Conservation (phyloP, 2,113 vertebrate species). For the Fregetta grallaria region DNA sequence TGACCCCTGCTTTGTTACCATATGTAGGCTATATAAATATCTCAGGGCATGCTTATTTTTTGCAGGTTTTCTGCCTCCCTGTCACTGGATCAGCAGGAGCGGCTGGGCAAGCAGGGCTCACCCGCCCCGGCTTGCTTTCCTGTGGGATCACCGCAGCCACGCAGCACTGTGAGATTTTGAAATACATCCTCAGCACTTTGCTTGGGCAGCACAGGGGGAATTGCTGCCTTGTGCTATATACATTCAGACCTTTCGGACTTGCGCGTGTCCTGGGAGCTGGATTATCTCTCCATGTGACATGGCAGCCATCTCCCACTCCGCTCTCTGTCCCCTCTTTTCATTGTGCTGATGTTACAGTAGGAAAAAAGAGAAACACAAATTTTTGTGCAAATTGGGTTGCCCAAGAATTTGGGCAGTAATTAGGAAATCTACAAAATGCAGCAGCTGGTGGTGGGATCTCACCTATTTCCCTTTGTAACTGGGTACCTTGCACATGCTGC, state of each 20-base stretch:
- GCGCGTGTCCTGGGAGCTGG: neutral
- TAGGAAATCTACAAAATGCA: neutral
- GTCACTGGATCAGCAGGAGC: neutral
- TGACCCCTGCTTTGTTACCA: neutral
- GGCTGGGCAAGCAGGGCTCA: neutral
- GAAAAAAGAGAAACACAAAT: no score
- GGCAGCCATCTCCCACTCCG: neutral
- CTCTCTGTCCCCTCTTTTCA: neutral
- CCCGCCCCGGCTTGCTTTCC: neutral
- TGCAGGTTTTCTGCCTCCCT: neutral
- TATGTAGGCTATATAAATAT: neutral
- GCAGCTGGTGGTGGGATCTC: neutral
- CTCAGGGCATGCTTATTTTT: neutral
- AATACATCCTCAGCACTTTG: neutral
- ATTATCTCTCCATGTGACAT: neutral
- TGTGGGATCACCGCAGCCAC: fast-evolving
- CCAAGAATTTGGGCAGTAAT: neutral
- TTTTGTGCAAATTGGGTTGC: neutral
- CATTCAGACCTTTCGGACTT: neutral
- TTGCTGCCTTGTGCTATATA: neutral
- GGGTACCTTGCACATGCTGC: neutral
- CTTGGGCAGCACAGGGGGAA: neutral
- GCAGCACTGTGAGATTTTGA: neutral
- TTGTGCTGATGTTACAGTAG: neutral
- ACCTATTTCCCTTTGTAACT: neutral